Conservation (phyloP, 1,140 invertebrate genomes). For the Drosophila trapezifrons region DNA sequence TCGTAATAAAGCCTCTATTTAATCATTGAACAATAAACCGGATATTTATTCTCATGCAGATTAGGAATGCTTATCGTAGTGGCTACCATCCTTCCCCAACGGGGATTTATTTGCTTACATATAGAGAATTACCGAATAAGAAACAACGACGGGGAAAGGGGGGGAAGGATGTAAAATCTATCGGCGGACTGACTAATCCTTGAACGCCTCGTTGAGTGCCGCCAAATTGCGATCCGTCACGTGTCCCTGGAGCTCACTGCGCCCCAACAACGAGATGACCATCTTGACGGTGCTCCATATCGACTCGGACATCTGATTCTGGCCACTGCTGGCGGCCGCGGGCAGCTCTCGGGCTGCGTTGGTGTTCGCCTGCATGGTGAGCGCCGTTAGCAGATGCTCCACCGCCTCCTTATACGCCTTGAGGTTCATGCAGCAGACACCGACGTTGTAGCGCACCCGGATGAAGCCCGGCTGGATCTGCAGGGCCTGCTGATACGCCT, state of each 20-base stretch:
- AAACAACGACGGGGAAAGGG: not conserved
- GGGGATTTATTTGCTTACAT: slow-evolving; percentile 13
- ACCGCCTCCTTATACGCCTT: slow-evolving; percentile 96
- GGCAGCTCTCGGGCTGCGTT: slow-evolving; percentile 86
- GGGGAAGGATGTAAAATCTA: not conserved
- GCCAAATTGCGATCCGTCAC: slow-evolving; percentile 69
- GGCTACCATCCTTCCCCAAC: not conserved
- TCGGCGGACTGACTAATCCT: slow-evolving; percentile 48
- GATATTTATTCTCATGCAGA: slow-evolving; percentile 10
- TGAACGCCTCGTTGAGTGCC: slow-evolving; percentile 77
- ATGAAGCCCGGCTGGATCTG: slow-evolving; percentile 97
- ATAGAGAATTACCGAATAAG: slow-evolving; percentile 11
- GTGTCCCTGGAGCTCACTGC: slow-evolving; percentile 87
- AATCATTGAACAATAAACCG: slow-evolving; percentile 3
- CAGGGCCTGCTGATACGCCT: slow-evolving; percentile 96
- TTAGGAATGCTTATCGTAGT: slow-evolving; percentile 4
- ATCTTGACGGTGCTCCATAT: slow-evolving; percentile 98
- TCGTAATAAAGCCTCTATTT: not conserved
- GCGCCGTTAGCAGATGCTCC: slow-evolving; percentile 96
- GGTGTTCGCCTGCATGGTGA: slow-evolving; percentile 96
- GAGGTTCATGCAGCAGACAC: slow-evolving; percentile 98
- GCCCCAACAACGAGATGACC: slow-evolving; percentile 94
- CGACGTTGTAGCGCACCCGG: slow-evolving; percentile 98
- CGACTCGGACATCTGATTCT: slow-evolving; percentile 93
- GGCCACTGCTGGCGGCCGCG: slow-evolving; percentile 81